Evolutionary conservation across 2,797 vertebrate species (phyloP), one percentile per base, ranked within the genome.

Genomic region (Pygocentrus nattereri): DNA sequence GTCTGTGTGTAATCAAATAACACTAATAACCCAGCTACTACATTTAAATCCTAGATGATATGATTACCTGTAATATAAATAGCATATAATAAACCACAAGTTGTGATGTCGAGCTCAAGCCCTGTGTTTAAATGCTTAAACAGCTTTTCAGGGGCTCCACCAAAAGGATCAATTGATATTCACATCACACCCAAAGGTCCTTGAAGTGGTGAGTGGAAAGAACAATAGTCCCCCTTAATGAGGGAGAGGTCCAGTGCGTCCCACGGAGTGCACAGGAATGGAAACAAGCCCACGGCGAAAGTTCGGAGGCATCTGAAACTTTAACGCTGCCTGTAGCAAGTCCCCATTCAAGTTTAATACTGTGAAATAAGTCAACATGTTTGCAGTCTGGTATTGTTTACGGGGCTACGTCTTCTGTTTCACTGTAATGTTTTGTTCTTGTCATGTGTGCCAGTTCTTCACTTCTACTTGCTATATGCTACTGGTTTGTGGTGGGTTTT

Each of bases 131-230:
- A 88, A 90, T 88, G 89, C 81, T 86, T 79, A 90, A 87, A 86
- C 76, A 88, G 90, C 87, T 87, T 88, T 88, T 85, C 76, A 85
- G 85, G 84, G 84, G 84, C 86, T 87, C 79, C 85, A 90, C 80
- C 85, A 86, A 87, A 41, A 92, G 81, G 85, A 85, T 90, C 92
- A 93, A 83, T 95, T 95, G 91, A 86, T 93, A 95, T 95, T 95
- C 94, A 87, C 89, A 91, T 91, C 94, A 95, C 94, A 94, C 87
- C 88, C 89, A 91, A 90, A 93, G 89, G 90, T 93, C 87, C 91
- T 92, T 90, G 86, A 93, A 93, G 90, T 92, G 88, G 72, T n/a
- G 52, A 84, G 87, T 85, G 86, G 86, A 85, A 74, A 80, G 82
- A 87, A 88, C 89, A 88, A 82, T 75, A 78, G 72, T 84, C 50